Conservation (phyloP, 2,888 invertebrate species). For the Oxyscelio sp. region DNA sequence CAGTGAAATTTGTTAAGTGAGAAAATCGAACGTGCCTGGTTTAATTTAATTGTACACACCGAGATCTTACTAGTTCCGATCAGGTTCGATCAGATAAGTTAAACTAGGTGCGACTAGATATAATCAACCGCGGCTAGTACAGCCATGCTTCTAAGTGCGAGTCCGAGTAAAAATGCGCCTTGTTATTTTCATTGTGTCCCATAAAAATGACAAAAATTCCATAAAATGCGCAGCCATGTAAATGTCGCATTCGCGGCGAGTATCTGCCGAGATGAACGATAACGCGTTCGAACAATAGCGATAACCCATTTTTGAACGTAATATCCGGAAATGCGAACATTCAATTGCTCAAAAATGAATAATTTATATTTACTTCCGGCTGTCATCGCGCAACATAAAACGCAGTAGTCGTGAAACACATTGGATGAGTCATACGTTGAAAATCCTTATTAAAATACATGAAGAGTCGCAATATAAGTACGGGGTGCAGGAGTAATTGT, state of each 20-base stretch:
- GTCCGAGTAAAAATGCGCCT: no score
- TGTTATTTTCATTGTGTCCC: neutral
- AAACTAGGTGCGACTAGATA: conserved; percentile 41
- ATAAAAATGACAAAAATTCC: neutral
- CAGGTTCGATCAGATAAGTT: conserved; percentile 39
- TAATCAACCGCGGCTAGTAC: neutral
- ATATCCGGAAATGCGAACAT: conserved; percentile 56
- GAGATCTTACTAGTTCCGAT: conserved; percentile 44
- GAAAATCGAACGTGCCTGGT: conserved; percentile 42
- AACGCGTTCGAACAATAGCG: conserved; percentile 18
- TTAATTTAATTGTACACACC: conserved; percentile 23
- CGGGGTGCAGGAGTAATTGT: conserved; percentile 78
- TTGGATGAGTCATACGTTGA: conserved; percentile 64
- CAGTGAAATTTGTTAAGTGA: conserved; percentile 46
- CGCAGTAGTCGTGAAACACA: conserved; percentile 31
- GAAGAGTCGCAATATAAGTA: conserved; percentile 55
- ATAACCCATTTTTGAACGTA: conserved; percentile 51
- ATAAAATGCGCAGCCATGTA: neutral
- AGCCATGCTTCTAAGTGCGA: neutral
- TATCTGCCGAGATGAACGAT: conserved; percentile 47
- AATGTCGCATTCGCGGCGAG: conserved; percentile 12
- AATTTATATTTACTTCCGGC: conserved; percentile 66
- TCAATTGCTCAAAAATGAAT: conserved; percentile 64
- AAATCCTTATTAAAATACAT: conserved; percentile 72
- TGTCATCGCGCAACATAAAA: conserved; percentile 46